Conservation (phyloP, 2,888 invertebrate species). For the Nymphalis polychloros region DNA sequence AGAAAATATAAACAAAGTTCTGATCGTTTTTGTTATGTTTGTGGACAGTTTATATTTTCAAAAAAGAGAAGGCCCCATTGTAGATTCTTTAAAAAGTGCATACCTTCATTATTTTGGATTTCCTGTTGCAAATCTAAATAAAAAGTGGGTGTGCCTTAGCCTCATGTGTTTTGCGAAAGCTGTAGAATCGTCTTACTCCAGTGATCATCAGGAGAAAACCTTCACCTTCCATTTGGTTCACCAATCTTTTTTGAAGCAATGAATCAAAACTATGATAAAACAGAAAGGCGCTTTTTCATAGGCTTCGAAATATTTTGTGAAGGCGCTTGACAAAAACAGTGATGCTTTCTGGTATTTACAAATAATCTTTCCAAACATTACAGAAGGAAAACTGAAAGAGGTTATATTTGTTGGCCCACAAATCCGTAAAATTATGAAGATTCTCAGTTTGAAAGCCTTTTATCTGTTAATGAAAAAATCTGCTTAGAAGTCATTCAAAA, state of each 20-base stretch:
- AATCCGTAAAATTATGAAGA: too few species aligned
- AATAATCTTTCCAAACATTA: too few species aligned
- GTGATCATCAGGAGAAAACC: neutral
- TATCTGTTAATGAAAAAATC: too few species aligned
- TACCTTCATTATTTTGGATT: constrained; percentile 11
- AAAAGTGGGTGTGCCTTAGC: constrained; percentile 12
- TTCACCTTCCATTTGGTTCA: neutral
- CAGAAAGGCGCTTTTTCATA: too few species aligned
- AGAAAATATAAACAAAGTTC: neutral
- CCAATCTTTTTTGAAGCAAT: too few species aligned
- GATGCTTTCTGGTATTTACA: too few species aligned
- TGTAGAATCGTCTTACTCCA: constrained; percentile 3
- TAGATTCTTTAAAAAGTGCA: neutral
- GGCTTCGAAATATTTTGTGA: too few species aligned
- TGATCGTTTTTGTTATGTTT: neutral
- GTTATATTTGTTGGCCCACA: neutral
- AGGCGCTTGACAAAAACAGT: too few species aligned
- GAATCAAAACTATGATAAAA: too few species aligned
- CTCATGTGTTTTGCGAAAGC: constrained; percentile 12
- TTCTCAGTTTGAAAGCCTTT: too few species aligned
- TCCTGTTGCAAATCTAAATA: constrained; percentile 9
- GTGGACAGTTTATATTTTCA: constrained; percentile 3
- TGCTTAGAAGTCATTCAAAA: too few species aligned
- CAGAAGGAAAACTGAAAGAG: too few species aligned
- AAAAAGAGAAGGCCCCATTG: neutral